phyloP scores from a whole-genome alignment of 2,113 vertebrate genomes.

The Desmodus rotundus region DNA sequence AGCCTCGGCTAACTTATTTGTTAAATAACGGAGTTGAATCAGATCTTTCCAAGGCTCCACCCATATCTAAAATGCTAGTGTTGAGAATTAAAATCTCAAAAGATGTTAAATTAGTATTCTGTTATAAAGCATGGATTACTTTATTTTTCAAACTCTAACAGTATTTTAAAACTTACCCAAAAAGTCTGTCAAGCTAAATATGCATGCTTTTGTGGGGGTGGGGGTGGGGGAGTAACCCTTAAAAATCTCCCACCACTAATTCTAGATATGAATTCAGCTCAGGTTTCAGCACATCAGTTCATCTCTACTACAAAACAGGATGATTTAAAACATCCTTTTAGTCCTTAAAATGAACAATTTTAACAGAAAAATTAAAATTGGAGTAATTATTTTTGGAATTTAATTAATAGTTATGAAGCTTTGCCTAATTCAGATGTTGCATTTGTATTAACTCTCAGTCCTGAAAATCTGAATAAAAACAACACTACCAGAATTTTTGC shows the following conservation, averaged over 20 bases:
- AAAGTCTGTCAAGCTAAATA: constrained; percentile 22
- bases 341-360: neutral
- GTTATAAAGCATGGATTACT: neutral
- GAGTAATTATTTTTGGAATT: neutral
- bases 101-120: neutral
- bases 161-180: neutral
- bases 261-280: neutral
- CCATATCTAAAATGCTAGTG: neutral
- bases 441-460: constrained; percentile 4
- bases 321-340: constrained; percentile 8
- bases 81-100: neutral
- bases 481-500: neutral
- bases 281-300: neutral
- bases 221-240: no score
- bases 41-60: neutral
- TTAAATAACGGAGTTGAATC: neutral
- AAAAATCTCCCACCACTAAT: constrained; percentile 21
- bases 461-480: constrained; percentile 10
- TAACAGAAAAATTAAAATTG: constrained; percentile 23
- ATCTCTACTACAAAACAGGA: constrained; percentile 12
- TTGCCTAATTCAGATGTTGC: neutral
- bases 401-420: neutral
- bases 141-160: neutral
- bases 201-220: neutral
- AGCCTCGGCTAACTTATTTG: neutral